Percentiles rank a stretch among this genome's conserved stretches.
These are phyloP conservation scores for Phataginus tetradactyla DNA, from an alignment of 2,797 vertebrate species.

Conservation along the genomic window DNA sequence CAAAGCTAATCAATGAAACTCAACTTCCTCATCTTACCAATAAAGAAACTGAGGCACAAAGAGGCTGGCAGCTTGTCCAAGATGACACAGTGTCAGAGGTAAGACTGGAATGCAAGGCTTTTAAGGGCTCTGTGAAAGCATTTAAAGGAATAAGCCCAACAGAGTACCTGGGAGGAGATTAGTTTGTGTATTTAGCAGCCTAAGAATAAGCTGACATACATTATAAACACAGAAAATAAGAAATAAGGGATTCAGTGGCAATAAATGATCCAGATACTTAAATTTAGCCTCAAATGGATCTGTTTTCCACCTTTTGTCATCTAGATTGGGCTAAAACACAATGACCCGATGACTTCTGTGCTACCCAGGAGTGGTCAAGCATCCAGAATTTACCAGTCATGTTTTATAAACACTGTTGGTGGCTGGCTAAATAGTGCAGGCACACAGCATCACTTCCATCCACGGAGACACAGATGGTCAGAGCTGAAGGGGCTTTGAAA, in stretches of 20 bases:
- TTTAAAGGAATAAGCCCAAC: too few relatives aligned
- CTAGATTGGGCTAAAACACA: background rate
- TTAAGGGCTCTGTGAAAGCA: background rate
- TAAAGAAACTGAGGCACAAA: background rate
- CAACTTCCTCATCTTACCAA: slow-evolving; percentile 26
- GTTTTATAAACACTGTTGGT: background rate
- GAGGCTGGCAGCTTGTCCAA: background rate
- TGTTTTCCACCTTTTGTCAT: slow-evolving; percentile 18
- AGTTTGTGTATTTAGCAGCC: background rate
- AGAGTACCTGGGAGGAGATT: background rate
- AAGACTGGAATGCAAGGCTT: background rate
- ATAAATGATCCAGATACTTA: background rate
- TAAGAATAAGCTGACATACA: slow-evolving; percentile 8
- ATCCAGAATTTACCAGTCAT: background rate
- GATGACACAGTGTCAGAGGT: background rate
- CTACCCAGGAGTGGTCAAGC: background rate
- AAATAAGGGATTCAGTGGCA: background rate
- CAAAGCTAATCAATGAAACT: slow-evolving; percentile 19
- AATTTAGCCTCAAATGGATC: background rate
- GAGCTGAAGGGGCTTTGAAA: background rate
- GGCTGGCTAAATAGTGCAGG: background rate
- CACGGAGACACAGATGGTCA: background rate
- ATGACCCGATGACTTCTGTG: background rate
- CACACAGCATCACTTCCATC: background rate
- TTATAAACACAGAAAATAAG: background rate